Conservation (phyloP, 2,113 vertebrate species). For the Murina feae region DNA sequence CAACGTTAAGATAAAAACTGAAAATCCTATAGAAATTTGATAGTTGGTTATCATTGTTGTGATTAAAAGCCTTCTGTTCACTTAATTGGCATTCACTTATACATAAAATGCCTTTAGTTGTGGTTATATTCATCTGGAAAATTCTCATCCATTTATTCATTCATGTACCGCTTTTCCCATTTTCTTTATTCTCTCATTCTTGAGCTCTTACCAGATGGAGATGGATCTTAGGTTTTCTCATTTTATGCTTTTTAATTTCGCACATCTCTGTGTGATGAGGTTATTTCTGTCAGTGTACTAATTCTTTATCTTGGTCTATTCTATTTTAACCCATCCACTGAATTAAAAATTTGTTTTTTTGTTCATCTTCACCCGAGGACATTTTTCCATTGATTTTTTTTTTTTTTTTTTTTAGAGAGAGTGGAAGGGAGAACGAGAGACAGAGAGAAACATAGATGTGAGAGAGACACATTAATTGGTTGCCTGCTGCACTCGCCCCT, state of each 20-base stretch:
- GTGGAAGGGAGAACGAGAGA: no score
- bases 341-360: background rate
- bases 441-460: no score
- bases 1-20: background rate
- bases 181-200: conserved; percentile 8
- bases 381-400: no score
- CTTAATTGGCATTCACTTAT: background rate
- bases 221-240: background rate
- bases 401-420: no score
- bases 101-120: background rate
- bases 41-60: background rate
- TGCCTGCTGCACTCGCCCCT: no score
- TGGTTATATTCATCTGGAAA: background rate
- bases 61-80: background rate
- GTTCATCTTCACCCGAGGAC: no score
- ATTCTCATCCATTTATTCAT: background rate
- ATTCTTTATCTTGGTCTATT: background rate
- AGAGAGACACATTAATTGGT: no score
- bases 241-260: background rate
- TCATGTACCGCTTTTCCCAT: background rate
- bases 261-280: background rate
- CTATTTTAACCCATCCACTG: background rate
- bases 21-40: background rate
- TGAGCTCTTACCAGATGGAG: background rate
- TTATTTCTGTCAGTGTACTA: background rate